phyloP scores from a whole-genome alignment of 2,888 invertebrate species.

The Suillia variegata region DNA sequence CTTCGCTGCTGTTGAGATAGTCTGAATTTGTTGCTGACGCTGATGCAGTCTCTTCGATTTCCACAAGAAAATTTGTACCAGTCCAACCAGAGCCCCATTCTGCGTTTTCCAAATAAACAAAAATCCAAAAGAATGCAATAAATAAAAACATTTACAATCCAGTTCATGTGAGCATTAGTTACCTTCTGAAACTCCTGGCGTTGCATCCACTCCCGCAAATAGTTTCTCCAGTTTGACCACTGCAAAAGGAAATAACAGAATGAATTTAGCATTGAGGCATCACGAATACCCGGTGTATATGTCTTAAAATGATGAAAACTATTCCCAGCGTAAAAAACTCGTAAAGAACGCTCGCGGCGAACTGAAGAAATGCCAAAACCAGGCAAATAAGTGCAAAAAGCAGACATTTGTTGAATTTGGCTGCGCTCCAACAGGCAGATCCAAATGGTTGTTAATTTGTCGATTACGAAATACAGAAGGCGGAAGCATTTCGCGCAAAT shows the following conservation, averaged over 20 bases:
- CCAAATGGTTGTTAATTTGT: not conserved
- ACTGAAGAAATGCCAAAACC: too few relatives aligned
- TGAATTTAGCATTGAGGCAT: not conserved
- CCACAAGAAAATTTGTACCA: constrained; percentile 58
- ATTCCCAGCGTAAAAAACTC: too few relatives aligned
- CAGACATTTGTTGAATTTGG: not conserved
- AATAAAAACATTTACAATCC: not conserved
- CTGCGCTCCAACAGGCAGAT: not conserved
- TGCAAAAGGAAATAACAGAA: constrained; percentile 32
- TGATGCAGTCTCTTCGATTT: constrained; percentile 57
- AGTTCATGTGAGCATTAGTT: constrained; percentile 20
- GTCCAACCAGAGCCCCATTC: constrained; percentile 61
- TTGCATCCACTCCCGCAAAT: constrained; percentile 46
- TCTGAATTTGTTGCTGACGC: constrained; percentile 42
- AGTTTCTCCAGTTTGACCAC: constrained; percentile 52
- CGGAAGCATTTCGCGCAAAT: too few relatives aligned
- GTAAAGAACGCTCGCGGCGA: too few relatives aligned
- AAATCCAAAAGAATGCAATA: not conserved
- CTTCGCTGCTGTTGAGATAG: constrained; percentile 43
- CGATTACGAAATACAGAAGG: not conserved
- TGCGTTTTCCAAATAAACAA: constrained; percentile 26
- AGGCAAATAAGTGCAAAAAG: too few relatives aligned
- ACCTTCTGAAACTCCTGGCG: constrained; percentile 56
- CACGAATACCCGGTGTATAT: too few relatives aligned
- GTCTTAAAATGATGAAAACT: too few relatives aligned